These are phyloP conservation scores for Rhopalosiphum padi DNA, from an alignment of 1,140 invertebrate species.

Conservation along the genomic window DNA sequence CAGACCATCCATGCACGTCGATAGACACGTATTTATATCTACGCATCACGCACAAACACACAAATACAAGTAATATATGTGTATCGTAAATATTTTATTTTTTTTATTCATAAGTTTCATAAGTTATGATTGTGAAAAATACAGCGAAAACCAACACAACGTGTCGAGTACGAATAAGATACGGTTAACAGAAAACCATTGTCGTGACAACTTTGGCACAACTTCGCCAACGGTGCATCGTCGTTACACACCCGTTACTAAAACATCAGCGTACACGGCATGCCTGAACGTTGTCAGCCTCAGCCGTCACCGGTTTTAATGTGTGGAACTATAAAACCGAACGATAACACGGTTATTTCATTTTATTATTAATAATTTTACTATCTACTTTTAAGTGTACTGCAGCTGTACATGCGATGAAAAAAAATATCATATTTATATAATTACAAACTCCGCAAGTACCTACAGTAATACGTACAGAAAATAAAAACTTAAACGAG, in stretches of 20 bases:
- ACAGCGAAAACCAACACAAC: not conserved
- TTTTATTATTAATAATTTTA: not conserved
- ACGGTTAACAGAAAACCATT: slow-evolving; percentile 2
- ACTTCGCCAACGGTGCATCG: not conserved
- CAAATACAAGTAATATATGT: not conserved
- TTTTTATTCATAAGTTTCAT: not conserved
- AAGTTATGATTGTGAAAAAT: not conserved
- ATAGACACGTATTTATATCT: not conserved
- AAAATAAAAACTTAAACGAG: too few species aligned
- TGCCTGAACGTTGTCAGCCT: not conserved
- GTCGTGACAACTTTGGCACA: not conserved
- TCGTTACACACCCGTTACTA: not conserved
- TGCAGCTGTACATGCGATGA: too few species aligned
- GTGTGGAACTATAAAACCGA: not conserved
- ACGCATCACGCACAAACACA: not conserved
- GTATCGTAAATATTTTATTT: not conserved
- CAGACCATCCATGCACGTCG: not conserved
- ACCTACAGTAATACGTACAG: too few species aligned
- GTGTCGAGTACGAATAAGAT: not conserved
- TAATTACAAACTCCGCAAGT: too few species aligned
- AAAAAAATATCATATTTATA: too few species aligned
- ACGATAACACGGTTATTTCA: not conserved
- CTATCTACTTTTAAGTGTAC: not conserved
- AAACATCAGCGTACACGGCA: not conserved
- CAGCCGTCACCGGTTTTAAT: not conserved